Conservation (phyloP, 2,797 vertebrate genomes). For the Hydrolagus colliei region DNA sequence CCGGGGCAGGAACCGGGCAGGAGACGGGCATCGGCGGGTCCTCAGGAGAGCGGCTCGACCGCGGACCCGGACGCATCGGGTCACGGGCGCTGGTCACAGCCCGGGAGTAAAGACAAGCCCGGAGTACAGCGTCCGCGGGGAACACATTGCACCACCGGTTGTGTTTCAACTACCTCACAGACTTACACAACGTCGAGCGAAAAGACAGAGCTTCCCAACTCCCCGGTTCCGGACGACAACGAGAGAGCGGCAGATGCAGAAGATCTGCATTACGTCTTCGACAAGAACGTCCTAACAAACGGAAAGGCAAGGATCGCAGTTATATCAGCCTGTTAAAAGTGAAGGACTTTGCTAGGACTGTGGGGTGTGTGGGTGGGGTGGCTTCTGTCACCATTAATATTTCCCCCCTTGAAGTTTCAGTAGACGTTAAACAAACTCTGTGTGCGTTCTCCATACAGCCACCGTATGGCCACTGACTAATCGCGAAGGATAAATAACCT, state of each 20-base stretch:
- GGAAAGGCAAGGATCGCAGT: constrained; percentile 72
- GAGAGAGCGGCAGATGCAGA: constrained; percentile 46
- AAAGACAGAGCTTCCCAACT: constrained; percentile 62
- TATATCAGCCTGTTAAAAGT: not conserved
- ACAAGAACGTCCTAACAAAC: constrained; percentile 89
- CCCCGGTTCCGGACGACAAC: constrained; percentile 41
- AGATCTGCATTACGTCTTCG: constrained; percentile 84
- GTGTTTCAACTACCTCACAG: constrained; percentile 58
- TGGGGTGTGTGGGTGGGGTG: not conserved
- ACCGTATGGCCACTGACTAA: no score
- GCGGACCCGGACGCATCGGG: constrained; percentile 43
- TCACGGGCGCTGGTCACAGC: constrained; percentile 44
- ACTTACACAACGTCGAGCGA: constrained; percentile 54
- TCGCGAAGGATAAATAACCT: no score
- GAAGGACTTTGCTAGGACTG: not conserved
- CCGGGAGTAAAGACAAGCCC: constrained; percentile 48
- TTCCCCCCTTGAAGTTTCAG: no score
- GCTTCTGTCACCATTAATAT: not conserved
- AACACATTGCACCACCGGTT: constrained; percentile 41
- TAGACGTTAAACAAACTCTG: no score
- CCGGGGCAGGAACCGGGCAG: constrained; percentile 46
- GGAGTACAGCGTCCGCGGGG: constrained; percentile 43
- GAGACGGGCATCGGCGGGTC: constrained; percentile 45
- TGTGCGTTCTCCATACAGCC: no score
- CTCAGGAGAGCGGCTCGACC: constrained; percentile 42